Evolutionary conservation across 2,888 invertebrate species (phyloP).

Genomic region (Melanotus villosus): DNA sequence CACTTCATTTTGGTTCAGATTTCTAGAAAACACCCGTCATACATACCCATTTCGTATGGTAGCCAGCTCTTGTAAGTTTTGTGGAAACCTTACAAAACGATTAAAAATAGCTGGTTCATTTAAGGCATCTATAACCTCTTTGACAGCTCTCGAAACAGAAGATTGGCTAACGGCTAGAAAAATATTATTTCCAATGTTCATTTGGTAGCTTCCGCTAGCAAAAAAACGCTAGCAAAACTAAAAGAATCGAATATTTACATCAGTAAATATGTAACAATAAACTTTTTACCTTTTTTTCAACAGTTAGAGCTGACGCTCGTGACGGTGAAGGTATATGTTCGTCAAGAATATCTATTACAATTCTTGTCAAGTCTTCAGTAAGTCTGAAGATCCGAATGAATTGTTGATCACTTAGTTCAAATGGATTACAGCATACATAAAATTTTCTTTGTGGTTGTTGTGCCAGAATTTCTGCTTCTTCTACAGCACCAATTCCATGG

Average conservation of each 20-base stretch:
- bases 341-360: not conserved
- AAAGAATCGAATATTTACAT: too few relatives aligned
- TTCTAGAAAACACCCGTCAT: too few relatives aligned
- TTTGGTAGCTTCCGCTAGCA: slow-evolving; percentile 8
- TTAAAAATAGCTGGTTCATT: slow-evolving; percentile 11
- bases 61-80: not conserved
- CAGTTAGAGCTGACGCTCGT: not conserved
- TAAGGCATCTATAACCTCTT: too few relatives aligned
- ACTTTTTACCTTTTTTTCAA: too few relatives aligned
- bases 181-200: slow-evolving; percentile 6
- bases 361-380: not conserved
- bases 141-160: too few relatives aligned
- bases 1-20: too few relatives aligned
- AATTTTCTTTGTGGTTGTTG: not conserved
- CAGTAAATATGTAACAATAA: too few relatives aligned
- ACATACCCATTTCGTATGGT: not conserved
- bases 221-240: slow-evolving; percentile 9
- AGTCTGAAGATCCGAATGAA: not conserved
- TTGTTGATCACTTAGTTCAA: not conserved
- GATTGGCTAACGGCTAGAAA: too few relatives aligned
- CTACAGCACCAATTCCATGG: not conserved
- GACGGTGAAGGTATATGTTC: not conserved
- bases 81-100: not conserved
- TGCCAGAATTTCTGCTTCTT: not conserved
- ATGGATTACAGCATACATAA: not conserved